phyloP scores from a whole-genome alignment of 2,797 vertebrate genomes.

The Sebastes oblongus region DNA sequence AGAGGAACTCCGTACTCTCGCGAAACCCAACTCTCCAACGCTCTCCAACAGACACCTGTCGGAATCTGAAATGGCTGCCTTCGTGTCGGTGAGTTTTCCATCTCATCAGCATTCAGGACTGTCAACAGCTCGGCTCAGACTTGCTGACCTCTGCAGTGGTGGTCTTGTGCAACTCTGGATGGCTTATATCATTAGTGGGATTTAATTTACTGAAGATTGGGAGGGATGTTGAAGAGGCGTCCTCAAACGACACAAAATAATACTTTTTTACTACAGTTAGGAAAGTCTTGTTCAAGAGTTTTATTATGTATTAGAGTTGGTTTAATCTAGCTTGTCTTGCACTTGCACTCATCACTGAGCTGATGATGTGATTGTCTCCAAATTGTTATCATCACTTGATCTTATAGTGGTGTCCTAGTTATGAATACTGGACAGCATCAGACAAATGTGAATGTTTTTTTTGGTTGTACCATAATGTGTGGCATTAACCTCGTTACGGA shows the following conservation, averaged over 20 bases:
- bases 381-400: not conserved
- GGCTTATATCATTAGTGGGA: slow-evolving; percentile 4
- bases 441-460: not conserved
- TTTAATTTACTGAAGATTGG: not conserved
- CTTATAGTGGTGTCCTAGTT: not conserved
- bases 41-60: slow-evolving; percentile 57
- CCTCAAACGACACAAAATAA: not conserved
- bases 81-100: slow-evolving; percentile 84
- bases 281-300: not conserved
- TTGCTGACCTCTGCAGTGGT: slow-evolving; percentile 30
- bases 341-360: not conserved
- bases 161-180: slow-evolving; percentile 27
- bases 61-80: slow-evolving; percentile 80
- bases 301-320: not conserved
- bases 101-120: slow-evolving; percentile 52
- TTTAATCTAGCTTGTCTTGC: not conserved
- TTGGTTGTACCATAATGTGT: not conserved
- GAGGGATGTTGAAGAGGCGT: not conserved
- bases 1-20: slow-evolving; percentile 24
- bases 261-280: not conserved
- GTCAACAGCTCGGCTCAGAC: slow-evolving; percentile 30
- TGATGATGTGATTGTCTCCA: slow-evolving; percentile 5
- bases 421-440: not conserved
- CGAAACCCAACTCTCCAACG: slow-evolving; percentile 42
- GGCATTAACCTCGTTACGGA: not conserved